Evolutionary conservation across 2,888 invertebrate genomes (phyloP), one percentile per base, ranked within the genome.

Genomic region (Lepidocyrtoides sp.): DNA sequence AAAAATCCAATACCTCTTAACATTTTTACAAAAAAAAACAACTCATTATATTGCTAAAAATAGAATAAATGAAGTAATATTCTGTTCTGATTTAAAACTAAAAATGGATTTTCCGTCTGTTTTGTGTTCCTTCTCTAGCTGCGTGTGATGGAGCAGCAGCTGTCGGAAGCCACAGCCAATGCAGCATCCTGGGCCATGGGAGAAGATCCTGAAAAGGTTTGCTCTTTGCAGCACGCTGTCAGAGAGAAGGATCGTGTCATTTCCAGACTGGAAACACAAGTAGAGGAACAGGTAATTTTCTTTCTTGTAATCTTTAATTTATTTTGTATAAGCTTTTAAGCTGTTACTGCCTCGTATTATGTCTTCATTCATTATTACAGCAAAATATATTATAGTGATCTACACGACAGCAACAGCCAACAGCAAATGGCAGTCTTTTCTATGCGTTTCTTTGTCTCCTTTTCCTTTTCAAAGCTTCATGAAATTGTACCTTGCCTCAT

Each of bases 231-330:
- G 92, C 92, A 93, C 85, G 92, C 94, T 83, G 94, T 94, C 86
- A 92, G 96, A 95, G 96, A 96, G 93, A 96, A 96, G 94, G 96
- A 96, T 93, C 95, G 95, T 87, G 95, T 95, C 92, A 97, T 98
- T 95, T 96, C 96, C 95, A 97, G 97, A 95, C 96, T 98, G 95
- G 97, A 97, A 95, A 97, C 97, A 94, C 98, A 97, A 95, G 97
- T 98, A 94, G 98, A 98, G 95, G 98, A 98, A 96, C 98, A 98
- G 97, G 97, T 97, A 95, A 94, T 93, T n/a, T 26, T 26, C 77
- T 87, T 66, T 86, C 77, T 75, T 54, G 77, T 63, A 63, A 81
- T 48, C 57, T 81, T 81, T 88, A 79, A 81, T 81, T 84, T 84
- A 63, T 84, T 84, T 84, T 51, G 26, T 69, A 29, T 63, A 84